Evolutionary conservation across 1,140 invertebrate species (phyloP), one percentile per base, ranked within the genome.

Genomic region (Meloidogyne floridensis): DNA sequence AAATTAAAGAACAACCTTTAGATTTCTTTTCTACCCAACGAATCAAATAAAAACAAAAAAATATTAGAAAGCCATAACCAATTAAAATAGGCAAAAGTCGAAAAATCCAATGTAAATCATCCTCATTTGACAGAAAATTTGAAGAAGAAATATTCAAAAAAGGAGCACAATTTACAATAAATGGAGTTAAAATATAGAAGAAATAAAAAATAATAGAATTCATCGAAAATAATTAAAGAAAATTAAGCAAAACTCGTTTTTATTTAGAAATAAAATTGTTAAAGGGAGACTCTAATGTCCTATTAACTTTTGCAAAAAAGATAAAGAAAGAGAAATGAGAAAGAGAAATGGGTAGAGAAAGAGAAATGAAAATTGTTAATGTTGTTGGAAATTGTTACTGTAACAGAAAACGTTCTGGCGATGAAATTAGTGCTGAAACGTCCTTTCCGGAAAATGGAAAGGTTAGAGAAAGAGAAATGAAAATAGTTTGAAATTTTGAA

Each of bases 71-170:
- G 11, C 20, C 77, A 51, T 79, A 79, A 10, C 15, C 77, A 13
- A 72, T 18, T 13, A 79, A 65, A 13, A 69, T 79, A 20, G 77
- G 65, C 20, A 65, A 20, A 65, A 79, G 77, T 47, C 77, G 42
- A 51, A 72, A 71, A 69, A 79, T 51, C 77, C 77, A 79, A 71
- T 65, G 56, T 9, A 75, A 70, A 9, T 71, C 74, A 42, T 53
- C 32, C 32, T 32, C 65, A 65, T 15, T 65, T 4, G 59, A 65
- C 7, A n/a, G 13, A 20, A 54, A 53, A 4, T 54, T 65, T 32
- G 7, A 59, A 2, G 32, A 32, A 32, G 75, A 59, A 56, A 56
- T 43, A 77, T 77, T 56, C 0, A 42, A 53, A 75, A 43, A 42
- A 56, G n/a, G 42, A 59, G 13, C 9, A 75, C 2, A 56, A 32